Percentiles rank a stretch among this genome's conserved stretches.
Conservation (phyloP, 2,888 invertebrate species). For the Nyleta sp. region DNA sequence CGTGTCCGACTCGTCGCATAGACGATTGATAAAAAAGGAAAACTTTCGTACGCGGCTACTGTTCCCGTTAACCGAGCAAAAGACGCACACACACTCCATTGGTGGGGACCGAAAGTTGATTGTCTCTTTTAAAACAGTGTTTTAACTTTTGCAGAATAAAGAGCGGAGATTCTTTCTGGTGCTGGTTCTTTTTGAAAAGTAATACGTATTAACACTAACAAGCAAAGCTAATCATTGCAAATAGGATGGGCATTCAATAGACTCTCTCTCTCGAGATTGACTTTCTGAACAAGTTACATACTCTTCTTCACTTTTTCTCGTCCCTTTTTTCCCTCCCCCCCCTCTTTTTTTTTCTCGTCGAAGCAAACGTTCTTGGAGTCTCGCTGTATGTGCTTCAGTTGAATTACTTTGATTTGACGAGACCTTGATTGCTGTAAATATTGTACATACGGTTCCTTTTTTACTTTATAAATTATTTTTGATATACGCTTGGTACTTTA, state of each 20-base stretch:
- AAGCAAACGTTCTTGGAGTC: constrained; percentile 20
- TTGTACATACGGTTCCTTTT: constrained; percentile 38
- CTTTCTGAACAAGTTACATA: constrained; percentile 12
- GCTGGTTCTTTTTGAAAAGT: constrained; percentile 56
- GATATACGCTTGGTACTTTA: constrained; percentile 9
- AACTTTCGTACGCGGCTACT: too few relatives aligned
- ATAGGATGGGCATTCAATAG: constrained; percentile 30
- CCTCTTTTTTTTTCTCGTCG: background rate
- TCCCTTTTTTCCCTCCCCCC: too few relatives aligned
- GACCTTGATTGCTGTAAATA: constrained; percentile 29
- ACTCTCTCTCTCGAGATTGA: constrained; percentile 18
- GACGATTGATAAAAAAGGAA: too few relatives aligned
- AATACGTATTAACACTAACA: constrained; percentile 60
- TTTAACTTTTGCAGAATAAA: constrained; percentile 55
- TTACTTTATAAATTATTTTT: constrained; percentile 37
- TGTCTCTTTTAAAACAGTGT: constrained; percentile 20
- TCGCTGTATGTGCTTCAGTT: constrained; percentile 12
- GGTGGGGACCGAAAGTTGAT: too few relatives aligned
- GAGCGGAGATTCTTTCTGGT: constrained; percentile 56
- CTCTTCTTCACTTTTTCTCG: too few relatives aligned
- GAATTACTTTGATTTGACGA: constrained; percentile 8
- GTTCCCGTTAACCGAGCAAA: too few relatives aligned
- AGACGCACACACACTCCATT: too few relatives aligned
- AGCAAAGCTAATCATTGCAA: constrained; percentile 49
- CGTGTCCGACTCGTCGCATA: too few relatives aligned